phyloP scores from a whole-genome alignment of 2,113 vertebrate species.

The Xenopus laevis region DNA sequence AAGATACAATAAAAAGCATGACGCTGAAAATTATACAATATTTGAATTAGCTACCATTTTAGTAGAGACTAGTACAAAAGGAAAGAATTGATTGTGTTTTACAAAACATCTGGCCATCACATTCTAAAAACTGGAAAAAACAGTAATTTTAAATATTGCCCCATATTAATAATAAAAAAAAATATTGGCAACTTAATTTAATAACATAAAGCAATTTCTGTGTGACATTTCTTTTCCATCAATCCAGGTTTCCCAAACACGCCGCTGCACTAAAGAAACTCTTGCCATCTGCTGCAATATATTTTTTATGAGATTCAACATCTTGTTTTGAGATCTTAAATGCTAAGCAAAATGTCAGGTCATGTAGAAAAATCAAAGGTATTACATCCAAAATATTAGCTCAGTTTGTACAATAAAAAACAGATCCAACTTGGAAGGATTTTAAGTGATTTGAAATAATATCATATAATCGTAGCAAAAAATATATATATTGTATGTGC shows the following conservation, averaged over 20 bases:
- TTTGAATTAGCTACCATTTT: too few relatives aligned
- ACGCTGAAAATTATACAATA: too few relatives aligned
- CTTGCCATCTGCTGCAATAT: conserved; percentile 56
- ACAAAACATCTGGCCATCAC: not conserved
- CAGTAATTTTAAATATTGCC: not conserved
- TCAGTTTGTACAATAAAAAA: conserved; percentile 44
- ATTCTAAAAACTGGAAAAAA: not conserved
- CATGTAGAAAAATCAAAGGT: conserved; percentile 57
- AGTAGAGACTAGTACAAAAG: too few relatives aligned
- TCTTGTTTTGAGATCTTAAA: conserved; percentile 64
- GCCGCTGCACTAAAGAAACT: conserved; percentile 48
- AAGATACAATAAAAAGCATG: too few relatives aligned
- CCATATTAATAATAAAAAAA: conserved; percentile 24
- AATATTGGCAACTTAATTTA: conserved; percentile 43
- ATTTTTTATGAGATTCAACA: conserved; percentile 55
- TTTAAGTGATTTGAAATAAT: conserved; percentile 19
- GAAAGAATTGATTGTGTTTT: too few relatives aligned
- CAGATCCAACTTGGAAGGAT: conserved; percentile 10
- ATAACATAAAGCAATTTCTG: conserved; percentile 47
- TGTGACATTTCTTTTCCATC: conserved; percentile 43
- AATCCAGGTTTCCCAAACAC: conserved; percentile 23
- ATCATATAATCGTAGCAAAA: conserved; percentile 15
- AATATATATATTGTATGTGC: not conserved
- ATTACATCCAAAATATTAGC: conserved; percentile 57
- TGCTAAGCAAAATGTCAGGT: conserved; percentile 62